Evolutionary conservation across 2,797 vertebrate genomes (phyloP).

Genomic region (Carcharodon carcharias): DNA sequence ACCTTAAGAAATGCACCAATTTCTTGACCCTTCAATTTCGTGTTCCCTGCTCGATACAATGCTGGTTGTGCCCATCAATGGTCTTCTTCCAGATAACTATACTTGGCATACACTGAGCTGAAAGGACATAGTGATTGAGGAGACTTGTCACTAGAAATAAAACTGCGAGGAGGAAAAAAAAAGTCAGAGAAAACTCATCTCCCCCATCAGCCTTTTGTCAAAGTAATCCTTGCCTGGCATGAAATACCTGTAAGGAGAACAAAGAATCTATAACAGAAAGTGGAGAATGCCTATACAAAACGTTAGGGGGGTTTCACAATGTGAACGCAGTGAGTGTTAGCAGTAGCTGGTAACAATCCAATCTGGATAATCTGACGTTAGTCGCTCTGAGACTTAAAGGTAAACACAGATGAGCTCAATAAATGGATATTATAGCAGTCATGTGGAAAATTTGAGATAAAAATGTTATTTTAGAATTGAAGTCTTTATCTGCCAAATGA

Average conservation of each 20-base stretch:
- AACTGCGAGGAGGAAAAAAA: background rate
- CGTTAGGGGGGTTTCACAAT: background rate
- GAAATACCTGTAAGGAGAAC: background rate
- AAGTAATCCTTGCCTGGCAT: background rate
- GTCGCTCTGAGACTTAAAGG: background rate
- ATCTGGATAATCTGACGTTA: background rate
- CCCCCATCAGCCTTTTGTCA: background rate
- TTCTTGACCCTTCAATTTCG: background rate
- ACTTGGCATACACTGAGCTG: background rate
- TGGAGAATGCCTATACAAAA: background rate
- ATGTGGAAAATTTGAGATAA: background rate
- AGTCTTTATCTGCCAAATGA: background rate
- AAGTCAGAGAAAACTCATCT: background rate
- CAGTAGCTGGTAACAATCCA: background rate
- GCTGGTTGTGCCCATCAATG: background rate
- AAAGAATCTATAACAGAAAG: background rate
- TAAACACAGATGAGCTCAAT: slow-evolving; percentile 13
- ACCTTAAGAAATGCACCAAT: background rate
- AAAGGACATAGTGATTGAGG: background rate
- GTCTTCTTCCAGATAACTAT: background rate
- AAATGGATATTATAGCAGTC: background rate
- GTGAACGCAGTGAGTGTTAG: background rate
- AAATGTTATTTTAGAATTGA: background rate
- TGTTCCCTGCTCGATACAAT: background rate
- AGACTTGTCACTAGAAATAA: background rate